phyloP scores from a whole-genome alignment of 1,140 invertebrate genomes.

The Halotydeus destructor region DNA sequence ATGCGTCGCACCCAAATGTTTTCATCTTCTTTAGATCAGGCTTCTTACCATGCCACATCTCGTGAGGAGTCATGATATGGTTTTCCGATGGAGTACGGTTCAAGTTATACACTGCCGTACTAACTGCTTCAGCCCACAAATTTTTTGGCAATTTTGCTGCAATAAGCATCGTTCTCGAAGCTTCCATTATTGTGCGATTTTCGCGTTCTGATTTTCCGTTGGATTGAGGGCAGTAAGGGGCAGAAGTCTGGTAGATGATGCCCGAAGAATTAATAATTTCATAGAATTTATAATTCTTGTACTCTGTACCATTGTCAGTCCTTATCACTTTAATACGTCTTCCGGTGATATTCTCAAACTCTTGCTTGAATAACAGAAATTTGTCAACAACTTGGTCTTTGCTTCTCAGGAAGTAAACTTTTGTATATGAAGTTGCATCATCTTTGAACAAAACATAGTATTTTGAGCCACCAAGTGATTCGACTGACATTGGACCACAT shows the following conservation, averaged over 20 bases:
- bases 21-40: not conserved
- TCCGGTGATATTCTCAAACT: not conserved
- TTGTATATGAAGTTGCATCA: constrained; percentile 22
- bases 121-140: constrained; percentile 18
- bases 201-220: constrained; percentile 21
- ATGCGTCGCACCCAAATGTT: constrained; percentile 1
- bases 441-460: constrained; percentile 25
- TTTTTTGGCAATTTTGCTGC: constrained; percentile 14
- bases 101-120: constrained; percentile 5
- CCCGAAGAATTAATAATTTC: not conserved
- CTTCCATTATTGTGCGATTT: constrained; percentile 23
- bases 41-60: constrained; percentile 2
- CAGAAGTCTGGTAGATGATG: not conserved
- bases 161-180: constrained; percentile 14
- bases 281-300: not conserved
- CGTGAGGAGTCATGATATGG: not conserved
- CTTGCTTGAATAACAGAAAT: not conserved
- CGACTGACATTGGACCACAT: constrained; percentile 21
- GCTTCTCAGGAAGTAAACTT: constrained; percentile 24
- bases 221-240: constrained; percentile 16
- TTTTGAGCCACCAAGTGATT: constrained; percentile 19
- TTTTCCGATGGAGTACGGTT: constrained; percentile 7
- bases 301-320: constrained; percentile 8
- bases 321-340: not conserved
- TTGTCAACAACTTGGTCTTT: constrained; percentile 23